Base-by-base conservation (phyloP, 2,888 invertebrate genomes). In the Cephus pygmeus region DNA sequence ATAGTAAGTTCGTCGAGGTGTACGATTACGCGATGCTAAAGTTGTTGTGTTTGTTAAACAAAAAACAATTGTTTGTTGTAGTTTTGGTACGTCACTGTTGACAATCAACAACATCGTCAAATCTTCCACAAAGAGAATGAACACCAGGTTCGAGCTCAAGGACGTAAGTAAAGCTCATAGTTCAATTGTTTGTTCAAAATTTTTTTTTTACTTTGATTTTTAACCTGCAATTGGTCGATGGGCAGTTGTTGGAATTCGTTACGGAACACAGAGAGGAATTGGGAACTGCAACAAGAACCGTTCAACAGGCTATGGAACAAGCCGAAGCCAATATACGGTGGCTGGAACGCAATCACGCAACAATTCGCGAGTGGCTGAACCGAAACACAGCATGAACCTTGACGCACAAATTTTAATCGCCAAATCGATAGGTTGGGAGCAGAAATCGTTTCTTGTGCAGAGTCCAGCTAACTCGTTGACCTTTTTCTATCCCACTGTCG, bases 311-410 rank as follows among this genome's bases (percentile, higher is more conserved):
- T 0, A 91, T 97, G 12, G 98, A 98, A 88, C 94, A 95, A 76
- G 95, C 95, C 0, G 94, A 95, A 83, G 95, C 96, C 4, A 97
- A 98, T 89, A 95, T 97, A 0, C 94, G 95, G 83, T 98, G 98
- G 98, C 95, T 96, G 94, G 92, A 95, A 76, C 93, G 92, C 74
- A 96, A 97, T 92, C 96, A 96, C 88, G 92, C 94, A 76, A 93
- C 93, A 3, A 96, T 98, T 79, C 93, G 95, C 4, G 92, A 94
- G 56, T 98, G 98, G 98, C 91, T 98, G 12, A 83, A 85, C 15
- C 85, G 83, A 77, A 88, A 88, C 77, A 86, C 86, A 11, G 85
- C 85, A 79, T 89, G 87, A 83, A 75, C 3, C 11, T 34, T 31
- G 12, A 23, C 12, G 30, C 15, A 71, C 33, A 71, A 71, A 30